Evolutionary conservation across 2,888 invertebrate species (phyloP), one percentile per base, ranked within the genome.

Genomic region (Cinara cedri): DNA sequence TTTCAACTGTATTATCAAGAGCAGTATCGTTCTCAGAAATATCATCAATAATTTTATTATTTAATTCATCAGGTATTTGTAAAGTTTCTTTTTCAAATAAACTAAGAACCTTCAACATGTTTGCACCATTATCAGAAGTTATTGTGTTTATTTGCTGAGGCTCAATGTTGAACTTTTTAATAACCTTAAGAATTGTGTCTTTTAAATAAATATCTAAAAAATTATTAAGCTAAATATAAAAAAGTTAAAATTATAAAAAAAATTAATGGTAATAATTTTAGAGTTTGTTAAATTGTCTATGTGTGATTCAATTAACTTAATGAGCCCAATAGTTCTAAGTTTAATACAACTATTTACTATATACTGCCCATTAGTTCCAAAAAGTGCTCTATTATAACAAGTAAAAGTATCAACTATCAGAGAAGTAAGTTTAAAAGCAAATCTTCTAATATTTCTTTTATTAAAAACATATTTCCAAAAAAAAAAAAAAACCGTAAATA

Each of bases 301-400:
- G 26, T 66, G 65, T 21, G 65, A 66, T 46, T 46, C 65, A 49
- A 21, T 66, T 24, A 66, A 14, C 16, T 66, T 46, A 21, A 65
- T 14, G 4, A 60, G 8, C 16, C 60, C 60, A 16, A 60, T 16
- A 14, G 60, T 60, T 34, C 34, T 60, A 34, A 65, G 46, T 21
- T 46, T 19, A 65, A 65, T 65, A 44, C n/a, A 21, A 21, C 34
- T 16, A 65, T 65, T n/a, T 21, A 46, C 14, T 10, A 46, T 19
- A 65, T 65, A 65, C 16, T 65, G 65, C 14, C 44, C 3, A 65
- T 65, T 65, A 6, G 46, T 65, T 0, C 65, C 46, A 13, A 65
- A 65, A 65, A 65, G 46, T 19, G 44, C 10, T 65, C 65, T 11
- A 65, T 46, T 65, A 8, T 21, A 16, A 16, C 21, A 13, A 21